Conservation (phyloP, 2,113 vertebrate species). For the Tachycineta bicolor region DNA sequence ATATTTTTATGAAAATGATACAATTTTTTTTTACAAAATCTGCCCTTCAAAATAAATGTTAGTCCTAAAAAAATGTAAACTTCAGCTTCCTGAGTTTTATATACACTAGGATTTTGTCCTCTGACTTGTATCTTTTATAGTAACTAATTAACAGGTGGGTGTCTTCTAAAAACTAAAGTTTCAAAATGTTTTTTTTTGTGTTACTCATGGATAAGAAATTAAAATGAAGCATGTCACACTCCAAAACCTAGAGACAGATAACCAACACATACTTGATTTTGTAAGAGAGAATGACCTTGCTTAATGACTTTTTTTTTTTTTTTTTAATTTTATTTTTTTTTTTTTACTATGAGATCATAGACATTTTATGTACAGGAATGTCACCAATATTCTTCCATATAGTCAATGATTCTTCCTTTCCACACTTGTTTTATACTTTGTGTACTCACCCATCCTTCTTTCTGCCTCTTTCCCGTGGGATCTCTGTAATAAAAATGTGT, state of each 20-base stretch:
- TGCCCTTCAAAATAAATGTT: background rate
- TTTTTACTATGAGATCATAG: background rate
- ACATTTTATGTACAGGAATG: background rate
- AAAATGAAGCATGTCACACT: background rate
- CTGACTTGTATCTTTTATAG: background rate
- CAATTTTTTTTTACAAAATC: background rate
- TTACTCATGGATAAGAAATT: background rate
- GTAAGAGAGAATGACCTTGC: background rate
- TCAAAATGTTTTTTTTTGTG: background rate
- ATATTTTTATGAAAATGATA: background rate
- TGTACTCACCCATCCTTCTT: background rate
- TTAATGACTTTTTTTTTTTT: background rate
- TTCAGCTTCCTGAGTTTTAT: background rate
- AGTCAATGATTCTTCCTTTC: background rate
- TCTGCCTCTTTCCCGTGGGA: background rate
- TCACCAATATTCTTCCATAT: background rate
- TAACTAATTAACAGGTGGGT: background rate
- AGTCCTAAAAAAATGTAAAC: background rate
- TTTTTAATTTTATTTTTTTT: fast-evolving
- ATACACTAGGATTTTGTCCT: background rate
- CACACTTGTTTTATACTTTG: background rate
- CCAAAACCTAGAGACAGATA: background rate
- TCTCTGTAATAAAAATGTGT: background rate
- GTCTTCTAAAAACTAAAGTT: background rate
- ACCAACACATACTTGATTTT: background rate